Evolutionary conservation across 2,797 vertebrate genomes (phyloP), one percentile per base, ranked within the genome.

Genomic region (Eremophila alpestris): DNA sequence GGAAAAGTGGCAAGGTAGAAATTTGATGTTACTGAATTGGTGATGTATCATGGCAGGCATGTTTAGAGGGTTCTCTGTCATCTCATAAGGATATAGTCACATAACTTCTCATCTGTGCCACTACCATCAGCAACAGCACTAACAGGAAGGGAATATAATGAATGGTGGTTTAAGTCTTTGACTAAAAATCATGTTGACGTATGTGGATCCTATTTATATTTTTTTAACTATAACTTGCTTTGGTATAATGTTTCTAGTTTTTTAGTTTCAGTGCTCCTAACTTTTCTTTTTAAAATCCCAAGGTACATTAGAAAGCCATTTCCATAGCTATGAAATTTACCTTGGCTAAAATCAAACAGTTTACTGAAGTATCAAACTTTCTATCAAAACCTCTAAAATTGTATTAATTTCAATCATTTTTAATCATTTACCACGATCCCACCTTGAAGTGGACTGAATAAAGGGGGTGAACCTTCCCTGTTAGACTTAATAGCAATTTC

Each of bases 341-440:
- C 48, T 73, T 38, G 38, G n/a, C 49, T 76, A 86, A 93, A 86
- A 83, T 60, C 27, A 70, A 89, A 46, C 58, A 15, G 65, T 48
- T 23, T 55, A 73, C 36, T 62, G 36, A 52, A 30, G 51, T 76
- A 71, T 63, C 56, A 90, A 88, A 85, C 74, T 95, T 83, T 87
- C 92, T 96, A 94, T 89, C 38, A 93, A 91, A 62, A 45, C 4
- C 26, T 19, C 76, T 83, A 76, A 45, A 71, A 74, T 76, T 84
- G 48, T 80, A 79, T 20, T 1, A 20, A 26, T 43, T 36, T 40
- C 64, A 78, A 6, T 38, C 11, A 1, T 77, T 13, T 30, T 58
- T 65, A 65, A 16, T 69, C 84, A 9, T 83, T 89, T 78, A n/a
- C 56, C 41, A 27, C 75, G 40, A 85, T 60, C 18, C 40, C 49